Percentiles rank a stretch among this genome's conserved stretches.
phyloP scores from a whole-genome alignment of 1,140 invertebrate genomes.

The Coptotermes formosanus region DNA sequence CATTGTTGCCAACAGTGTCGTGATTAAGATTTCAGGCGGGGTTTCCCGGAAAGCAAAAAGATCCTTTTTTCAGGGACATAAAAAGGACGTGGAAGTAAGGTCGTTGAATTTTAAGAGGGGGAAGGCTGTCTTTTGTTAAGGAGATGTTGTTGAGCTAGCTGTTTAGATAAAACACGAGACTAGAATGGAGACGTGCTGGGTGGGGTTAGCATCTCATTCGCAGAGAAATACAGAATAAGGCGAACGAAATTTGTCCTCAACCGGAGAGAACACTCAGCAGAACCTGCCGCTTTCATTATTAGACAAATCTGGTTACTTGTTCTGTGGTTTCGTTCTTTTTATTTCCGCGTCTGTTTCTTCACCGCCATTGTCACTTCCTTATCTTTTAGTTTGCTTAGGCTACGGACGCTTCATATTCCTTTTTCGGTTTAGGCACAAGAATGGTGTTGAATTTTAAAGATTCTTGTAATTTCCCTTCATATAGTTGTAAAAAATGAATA shows the following conservation, averaged over 20 bases:
- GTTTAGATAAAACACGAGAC: constrained; percentile 5
- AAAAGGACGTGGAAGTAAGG: constrained; percentile 6
- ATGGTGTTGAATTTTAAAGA: too few relatives aligned
- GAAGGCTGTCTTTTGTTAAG: neutral
- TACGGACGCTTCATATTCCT: too few relatives aligned
- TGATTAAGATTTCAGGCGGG: constrained; percentile 15
- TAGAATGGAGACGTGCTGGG: neutral
- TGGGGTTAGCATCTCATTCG: neutral
- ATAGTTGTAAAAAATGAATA: too few relatives aligned
- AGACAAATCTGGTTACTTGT: neutral
- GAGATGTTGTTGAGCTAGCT: neutral
- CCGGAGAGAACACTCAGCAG: too few relatives aligned
- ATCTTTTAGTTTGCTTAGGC: too few relatives aligned
- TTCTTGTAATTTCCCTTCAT: too few relatives aligned
- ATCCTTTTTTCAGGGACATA: neutral
- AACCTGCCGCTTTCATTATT: neutral
- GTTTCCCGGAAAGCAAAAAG: neutral
- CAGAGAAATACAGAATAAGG: neutral
- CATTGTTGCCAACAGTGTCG: neutral
- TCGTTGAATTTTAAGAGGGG: neutral
- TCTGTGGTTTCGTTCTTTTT: neutral
- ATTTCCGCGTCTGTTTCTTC: too few relatives aligned
- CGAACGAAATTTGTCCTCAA: neutral
- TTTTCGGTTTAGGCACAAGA: too few relatives aligned
- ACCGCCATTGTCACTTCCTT: too few relatives aligned